Percentiles rank a stretch among this genome's conserved stretches.
Conservation (phyloP, 2,113 vertebrate species). For the Actenoides hombroni region DNA sequence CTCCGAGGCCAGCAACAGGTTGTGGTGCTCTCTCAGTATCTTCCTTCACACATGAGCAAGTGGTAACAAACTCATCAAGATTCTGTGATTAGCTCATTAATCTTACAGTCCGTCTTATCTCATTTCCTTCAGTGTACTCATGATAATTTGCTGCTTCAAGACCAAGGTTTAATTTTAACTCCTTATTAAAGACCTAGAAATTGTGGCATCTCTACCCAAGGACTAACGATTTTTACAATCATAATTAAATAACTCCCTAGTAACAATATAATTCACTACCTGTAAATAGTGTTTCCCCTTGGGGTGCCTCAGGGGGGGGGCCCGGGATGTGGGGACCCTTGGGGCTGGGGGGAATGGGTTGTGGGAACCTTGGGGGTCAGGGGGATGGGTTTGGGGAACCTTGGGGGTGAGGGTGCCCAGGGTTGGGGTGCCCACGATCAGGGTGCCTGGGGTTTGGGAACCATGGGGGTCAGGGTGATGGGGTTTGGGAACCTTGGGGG, state of each 20-base stretch:
- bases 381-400: no score
- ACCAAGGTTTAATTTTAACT: slow-evolving; percentile 7
- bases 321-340: no score
- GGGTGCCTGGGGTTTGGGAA: no score
- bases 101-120: slow-evolving; percentile 35
- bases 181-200: not conserved
- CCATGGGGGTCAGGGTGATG: no score
- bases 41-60: slow-evolving; percentile 17
- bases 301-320: no score
- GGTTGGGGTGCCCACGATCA: no score
- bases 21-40: no score
- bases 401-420: no score
- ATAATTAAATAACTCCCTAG: not conserved
- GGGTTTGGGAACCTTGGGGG: no score
- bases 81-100: not conserved
- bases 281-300: not conserved
- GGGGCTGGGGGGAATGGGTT: no score
- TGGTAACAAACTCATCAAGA: slow-evolving; percentile 44
- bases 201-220: not conserved
- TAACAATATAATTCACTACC: not conserved
- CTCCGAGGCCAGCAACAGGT: no score
- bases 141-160: not conserved
- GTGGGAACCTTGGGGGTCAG: no score
- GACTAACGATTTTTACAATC: not conserved
- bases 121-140: not conserved